These are phyloP conservation scores for Microcebus griseorufus DNA, from an alignment of 2,113 vertebrate species.

Conservation along the genomic window DNA sequence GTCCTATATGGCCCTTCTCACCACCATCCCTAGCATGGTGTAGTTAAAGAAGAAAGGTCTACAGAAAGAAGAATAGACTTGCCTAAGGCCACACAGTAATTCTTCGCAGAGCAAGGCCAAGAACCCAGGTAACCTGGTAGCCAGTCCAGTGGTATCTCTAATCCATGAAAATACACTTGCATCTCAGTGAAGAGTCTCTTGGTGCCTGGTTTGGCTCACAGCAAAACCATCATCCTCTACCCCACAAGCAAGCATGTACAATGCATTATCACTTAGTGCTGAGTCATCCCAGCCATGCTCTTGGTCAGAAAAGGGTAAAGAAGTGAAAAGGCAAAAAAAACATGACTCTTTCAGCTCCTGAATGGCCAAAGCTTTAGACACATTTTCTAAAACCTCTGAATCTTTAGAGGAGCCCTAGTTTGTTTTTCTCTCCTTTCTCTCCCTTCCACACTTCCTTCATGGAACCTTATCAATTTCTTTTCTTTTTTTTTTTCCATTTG, in stretches of 20 bases:
- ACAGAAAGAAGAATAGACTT: neutral
- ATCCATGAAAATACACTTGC: neutral
- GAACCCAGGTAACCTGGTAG: neutral
- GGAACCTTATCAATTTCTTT: neutral
- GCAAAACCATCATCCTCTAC: neutral
- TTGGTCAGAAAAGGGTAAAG: neutral
- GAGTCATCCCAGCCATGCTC: neutral
- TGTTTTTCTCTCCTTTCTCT: neutral
- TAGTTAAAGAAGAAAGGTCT: neutral
- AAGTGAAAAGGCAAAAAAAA: neutral
- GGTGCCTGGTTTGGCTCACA: neutral
- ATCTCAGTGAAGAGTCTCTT: neutral
- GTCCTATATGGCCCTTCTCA: rapidly evolving
- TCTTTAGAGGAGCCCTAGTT: neutral
- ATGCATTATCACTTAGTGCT: neutral
- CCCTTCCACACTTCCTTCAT: neutral
- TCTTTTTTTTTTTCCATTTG: neutral
- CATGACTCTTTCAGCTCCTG: neutral
- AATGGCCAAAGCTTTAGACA: neutral
- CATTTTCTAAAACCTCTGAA: neutral
- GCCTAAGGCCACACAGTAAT: neutral
- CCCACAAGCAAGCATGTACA: neutral
- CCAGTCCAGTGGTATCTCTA: neutral
- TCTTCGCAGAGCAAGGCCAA: neutral
- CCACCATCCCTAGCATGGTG: neutral